phyloP scores from a whole-genome alignment of 2,113 vertebrate genomes.

The Misgurnus mizolepis region DNA sequence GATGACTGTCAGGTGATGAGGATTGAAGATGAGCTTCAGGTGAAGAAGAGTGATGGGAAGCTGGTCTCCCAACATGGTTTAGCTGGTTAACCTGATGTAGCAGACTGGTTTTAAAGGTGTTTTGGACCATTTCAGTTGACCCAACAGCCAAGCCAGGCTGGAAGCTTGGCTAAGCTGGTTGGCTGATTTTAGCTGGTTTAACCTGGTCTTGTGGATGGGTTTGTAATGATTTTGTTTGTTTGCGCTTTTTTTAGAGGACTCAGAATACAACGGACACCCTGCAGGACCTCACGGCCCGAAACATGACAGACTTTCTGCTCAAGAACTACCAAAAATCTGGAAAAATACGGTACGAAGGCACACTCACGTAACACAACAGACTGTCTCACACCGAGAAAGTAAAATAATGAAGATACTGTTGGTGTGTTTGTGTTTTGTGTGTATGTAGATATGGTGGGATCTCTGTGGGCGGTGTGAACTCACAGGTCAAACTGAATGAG shows the following conservation, averaged over 20 bases:
- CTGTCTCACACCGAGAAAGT: too few relatives aligned
- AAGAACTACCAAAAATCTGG: constrained; percentile 82
- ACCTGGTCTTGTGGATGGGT: constrained; percentile 4
- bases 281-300: constrained; percentile 85
- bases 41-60: too few relatives aligned
- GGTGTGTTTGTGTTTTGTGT: background rate
- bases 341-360: constrained; percentile 67
- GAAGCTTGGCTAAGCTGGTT: too few relatives aligned
- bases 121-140: too few relatives aligned
- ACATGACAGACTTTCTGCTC: constrained; percentile 91
- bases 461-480: constrained; percentile 74
- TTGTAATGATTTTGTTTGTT: background rate
- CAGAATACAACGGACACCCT: constrained; percentile 84
- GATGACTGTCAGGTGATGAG: too few relatives aligned
- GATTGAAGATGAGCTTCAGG: too few relatives aligned
- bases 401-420: background rate
- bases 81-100: too few relatives aligned
- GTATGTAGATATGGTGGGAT: constrained; percentile 73
- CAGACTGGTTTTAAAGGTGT: too few relatives aligned
- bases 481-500: constrained; percentile 70
- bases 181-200: too few relatives aligned
- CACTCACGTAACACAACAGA: too few relatives aligned
- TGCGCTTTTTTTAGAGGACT: constrained; percentile 61
- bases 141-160: too few relatives aligned
- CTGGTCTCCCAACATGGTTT: too few relatives aligned